phyloP scores from a whole-genome alignment of 2,888 invertebrate genomes.

The Acutogordius australiensis region DNA sequence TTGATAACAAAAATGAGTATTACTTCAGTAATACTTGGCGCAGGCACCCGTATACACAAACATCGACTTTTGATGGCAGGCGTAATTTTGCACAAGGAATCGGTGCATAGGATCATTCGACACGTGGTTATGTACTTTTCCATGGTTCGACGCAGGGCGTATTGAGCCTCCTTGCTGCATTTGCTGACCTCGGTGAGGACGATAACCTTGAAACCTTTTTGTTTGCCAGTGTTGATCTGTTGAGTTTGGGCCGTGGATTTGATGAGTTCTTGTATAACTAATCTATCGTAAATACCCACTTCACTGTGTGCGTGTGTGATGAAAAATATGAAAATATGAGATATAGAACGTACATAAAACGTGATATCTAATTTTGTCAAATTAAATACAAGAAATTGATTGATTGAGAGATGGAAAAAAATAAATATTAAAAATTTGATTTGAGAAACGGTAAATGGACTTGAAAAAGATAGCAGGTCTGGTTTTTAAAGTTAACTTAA shows the following conservation, averaged over 20 bases:
- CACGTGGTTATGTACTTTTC: constrained; percentile 88
- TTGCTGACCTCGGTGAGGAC: constrained; percentile 75
- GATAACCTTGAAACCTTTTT: constrained; percentile 75
- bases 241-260: constrained; percentile 86
- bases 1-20: background rate
- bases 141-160: constrained; percentile 87
- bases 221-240: constrained; percentile 53
- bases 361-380: too few relatives aligned
- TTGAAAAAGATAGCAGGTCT: too few relatives aligned
- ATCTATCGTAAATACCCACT: constrained; percentile 79
- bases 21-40: constrained; percentile 51
- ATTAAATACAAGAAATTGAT: too few relatives aligned
- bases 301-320: too few relatives aligned
- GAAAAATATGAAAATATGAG: too few relatives aligned
- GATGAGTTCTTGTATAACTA: constrained; percentile 82
- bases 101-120: constrained; percentile 45
- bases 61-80: constrained; percentile 89
- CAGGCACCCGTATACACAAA: constrained; percentile 58
- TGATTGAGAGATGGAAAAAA: too few relatives aligned
- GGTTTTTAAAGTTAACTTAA: too few relatives aligned
- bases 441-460: too few relatives aligned
- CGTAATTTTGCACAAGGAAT: constrained; percentile 71
- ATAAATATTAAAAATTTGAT: too few relatives aligned
- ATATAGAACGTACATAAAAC: too few relatives aligned
- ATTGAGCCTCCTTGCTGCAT: constrained; percentile 82